Percentiles rank a stretch among this genome's conserved stretches.
These are phyloP conservation scores for Petrocephalus schoutedeni DNA, from an alignment of 2,797 vertebrate genomes.

Conservation along the genomic window DNA sequence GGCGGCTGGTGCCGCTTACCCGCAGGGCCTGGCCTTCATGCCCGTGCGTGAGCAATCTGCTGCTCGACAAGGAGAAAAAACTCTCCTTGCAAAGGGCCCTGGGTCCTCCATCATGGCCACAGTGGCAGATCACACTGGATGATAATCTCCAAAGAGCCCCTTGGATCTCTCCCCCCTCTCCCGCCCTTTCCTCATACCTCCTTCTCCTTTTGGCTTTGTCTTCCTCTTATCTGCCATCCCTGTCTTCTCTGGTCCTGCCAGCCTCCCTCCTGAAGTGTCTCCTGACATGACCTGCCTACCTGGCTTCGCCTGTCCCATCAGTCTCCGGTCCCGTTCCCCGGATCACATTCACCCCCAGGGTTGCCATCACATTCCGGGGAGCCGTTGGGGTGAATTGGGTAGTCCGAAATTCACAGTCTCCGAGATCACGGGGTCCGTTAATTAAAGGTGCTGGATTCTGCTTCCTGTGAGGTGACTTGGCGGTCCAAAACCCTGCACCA, in stretches of 20 bases:
- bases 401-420: not conserved
- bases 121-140: not conserved
- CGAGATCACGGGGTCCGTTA: not conserved
- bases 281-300: not conserved
- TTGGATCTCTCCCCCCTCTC: not conserved
- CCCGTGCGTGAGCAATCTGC: not conserved
- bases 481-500: not conserved
- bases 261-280: conserved; percentile 47
- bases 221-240: not conserved
- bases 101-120: not conserved
- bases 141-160: not conserved
- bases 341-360: not conserved
- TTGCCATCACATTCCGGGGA: not conserved
- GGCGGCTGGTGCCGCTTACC: not conserved
- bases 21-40: not conserved
- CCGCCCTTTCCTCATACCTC: not conserved
- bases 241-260: conserved; percentile 24
- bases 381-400: not conserved
- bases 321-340: not conserved
- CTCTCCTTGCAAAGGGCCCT: not conserved
- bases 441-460: not conserved
- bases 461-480: not conserved
- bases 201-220: not conserved
- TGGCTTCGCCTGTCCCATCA: not conserved
- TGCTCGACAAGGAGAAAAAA: not conserved